A percentile compares a stretch with the other conserved stretches of the same genome.
Conservation (phyloP, 2,888 invertebrate species). For the Dryobotodes eremita region DNA sequence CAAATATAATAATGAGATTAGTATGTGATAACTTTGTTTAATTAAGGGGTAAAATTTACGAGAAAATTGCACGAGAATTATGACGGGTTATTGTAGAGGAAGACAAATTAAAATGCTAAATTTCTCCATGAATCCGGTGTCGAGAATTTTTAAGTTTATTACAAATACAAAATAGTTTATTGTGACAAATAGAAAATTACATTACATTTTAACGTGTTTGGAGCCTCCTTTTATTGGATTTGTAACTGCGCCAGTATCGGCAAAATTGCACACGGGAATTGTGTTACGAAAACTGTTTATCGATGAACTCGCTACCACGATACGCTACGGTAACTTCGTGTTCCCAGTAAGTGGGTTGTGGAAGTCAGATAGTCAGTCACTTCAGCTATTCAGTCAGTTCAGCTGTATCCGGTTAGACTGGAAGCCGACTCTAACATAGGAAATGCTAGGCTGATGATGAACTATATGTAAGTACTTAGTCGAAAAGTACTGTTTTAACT, state of each 20-base stretch:
- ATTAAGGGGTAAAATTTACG: constrained; percentile 6
- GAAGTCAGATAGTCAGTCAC: neutral
- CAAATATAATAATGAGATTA: constrained; percentile 46
- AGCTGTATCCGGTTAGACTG: neutral
- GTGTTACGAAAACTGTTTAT: neutral
- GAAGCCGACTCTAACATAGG: neutral
- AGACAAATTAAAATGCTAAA: neutral
- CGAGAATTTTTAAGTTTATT: too few species aligned
- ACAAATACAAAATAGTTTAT: too few species aligned
- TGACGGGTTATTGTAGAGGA: neutral
- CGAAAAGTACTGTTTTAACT: neutral
- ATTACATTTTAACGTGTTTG: too few species aligned
- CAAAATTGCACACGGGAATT: neutral
- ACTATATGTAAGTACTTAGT: neutral
- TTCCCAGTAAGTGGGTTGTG: neutral
- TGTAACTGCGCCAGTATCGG: neutral
- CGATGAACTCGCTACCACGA: too few species aligned
- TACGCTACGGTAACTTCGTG: neutral
- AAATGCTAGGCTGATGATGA: too few species aligned
- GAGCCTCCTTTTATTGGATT: neutral
- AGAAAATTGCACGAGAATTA: neutral
- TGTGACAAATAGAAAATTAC: too few species aligned
- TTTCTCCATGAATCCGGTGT: too few species aligned
- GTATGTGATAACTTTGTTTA: constrained; percentile 29
- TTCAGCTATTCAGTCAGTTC: neutral